Evolutionary conservation across 1,140 invertebrate genomes (phyloP).

Genomic region (Lepidurus couesii): DNA sequence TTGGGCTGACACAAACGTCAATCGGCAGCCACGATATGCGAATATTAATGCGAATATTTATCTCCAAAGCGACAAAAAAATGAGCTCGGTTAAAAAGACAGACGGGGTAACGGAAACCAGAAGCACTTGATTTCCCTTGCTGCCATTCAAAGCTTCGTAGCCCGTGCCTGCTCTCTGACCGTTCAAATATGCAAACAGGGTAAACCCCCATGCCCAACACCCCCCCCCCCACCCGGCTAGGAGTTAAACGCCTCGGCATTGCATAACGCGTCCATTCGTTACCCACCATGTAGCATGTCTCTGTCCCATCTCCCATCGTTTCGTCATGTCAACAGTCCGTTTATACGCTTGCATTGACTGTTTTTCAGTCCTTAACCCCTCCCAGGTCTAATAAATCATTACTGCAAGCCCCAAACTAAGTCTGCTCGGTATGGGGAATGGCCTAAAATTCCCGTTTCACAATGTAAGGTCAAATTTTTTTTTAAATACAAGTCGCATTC

Average conservation of each 20-base stretch:
- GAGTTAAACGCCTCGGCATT: not conserved
- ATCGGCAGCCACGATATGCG: no score
- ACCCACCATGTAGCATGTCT: constrained; percentile 1
- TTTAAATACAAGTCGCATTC: no score
- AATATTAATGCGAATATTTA: no score
- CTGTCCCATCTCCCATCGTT: not conserved
- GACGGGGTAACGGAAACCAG: not conserved
- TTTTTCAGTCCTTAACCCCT: constrained; percentile 9
- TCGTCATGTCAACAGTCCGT: constrained; percentile 9
- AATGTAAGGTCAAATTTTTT: not conserved
- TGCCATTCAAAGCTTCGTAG: not conserved
- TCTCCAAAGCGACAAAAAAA: not conserved
- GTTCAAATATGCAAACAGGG: not conserved
- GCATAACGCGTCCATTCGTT: not conserved
- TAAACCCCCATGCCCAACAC: not conserved
- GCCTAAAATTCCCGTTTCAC: not conserved
- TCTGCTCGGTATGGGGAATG: not conserved
- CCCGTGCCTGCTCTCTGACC: not conserved
- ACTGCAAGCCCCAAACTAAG: not conserved
- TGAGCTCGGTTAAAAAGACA: not conserved
- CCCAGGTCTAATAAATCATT: constrained; percentile 14
- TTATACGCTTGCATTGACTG: not conserved
- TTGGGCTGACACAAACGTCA: not conserved
- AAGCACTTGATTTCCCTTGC: constrained; percentile 8
- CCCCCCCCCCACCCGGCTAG: not conserved